Base-by-base conservation (phyloP, 2,113 vertebrate genomes). In the Gavialis gangeticus region DNA sequence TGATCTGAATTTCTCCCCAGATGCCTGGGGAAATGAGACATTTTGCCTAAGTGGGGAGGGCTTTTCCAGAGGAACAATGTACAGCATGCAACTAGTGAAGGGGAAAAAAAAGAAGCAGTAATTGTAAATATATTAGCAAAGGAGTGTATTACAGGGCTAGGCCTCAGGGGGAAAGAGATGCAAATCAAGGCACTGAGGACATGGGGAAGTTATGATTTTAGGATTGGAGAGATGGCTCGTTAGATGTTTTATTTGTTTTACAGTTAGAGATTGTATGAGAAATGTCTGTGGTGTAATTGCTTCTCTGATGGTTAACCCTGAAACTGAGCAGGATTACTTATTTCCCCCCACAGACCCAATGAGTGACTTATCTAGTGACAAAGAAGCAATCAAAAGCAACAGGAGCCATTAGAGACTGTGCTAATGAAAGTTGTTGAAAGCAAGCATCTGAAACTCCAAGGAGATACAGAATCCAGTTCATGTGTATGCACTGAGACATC, bases 1-100 rank as follows among this genome's bases (percentile, higher is more conserved):
- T 98, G 97, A 98, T 97, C 82, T 5, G 92, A 88, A 87, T 94
- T 90, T 97, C 90, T 96, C 96, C 67, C 80, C 82, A 93, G 93
- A 76, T 89, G 92, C 93, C 21, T 88, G 93, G 93, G 92, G 95
- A 98, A 97, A 97, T 13, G 89, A 95, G 90, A 87, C 77, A 24
- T 82, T 95, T 88, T 93, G 78, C 86, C 87, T 89, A 92, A 78
- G 91, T 93, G 96, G 97, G 87, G 88, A 85, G 3, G 22, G 59
- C 18, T 90, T 56, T 75, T 91, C 18, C 92, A 94, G 67, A 59
- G 16, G 76, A 97, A 82, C 59, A 37, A 75, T 85, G 92, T 63
- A 75, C 69, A 75, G 87, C 59, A 84, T 0, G 0, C 62, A 81
- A 76, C 0, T 10, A 82, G 76, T 37, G 82, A 63, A 60, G 46